Evolutionary conservation across 2,113 vertebrate genomes (phyloP).

Genomic region (Chroicocephalus ridibundus): DNA sequence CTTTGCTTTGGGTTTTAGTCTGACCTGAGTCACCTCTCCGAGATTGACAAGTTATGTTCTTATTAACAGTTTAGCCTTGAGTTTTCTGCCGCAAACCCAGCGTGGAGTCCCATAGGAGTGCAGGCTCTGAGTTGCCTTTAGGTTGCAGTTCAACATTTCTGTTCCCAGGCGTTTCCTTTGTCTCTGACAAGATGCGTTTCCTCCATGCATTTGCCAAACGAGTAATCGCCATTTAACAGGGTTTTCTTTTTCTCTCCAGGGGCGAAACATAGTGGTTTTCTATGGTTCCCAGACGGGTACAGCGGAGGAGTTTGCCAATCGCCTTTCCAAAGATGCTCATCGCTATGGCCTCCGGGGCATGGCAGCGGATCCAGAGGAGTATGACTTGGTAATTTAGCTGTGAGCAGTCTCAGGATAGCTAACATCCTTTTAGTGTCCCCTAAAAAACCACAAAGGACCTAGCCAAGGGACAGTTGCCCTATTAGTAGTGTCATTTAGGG

Average conservation of each 20-base stretch:
- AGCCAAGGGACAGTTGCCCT: not conserved
- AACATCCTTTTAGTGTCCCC: not conserved
- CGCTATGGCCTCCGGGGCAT: slow-evolving; percentile 97
- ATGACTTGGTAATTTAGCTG: slow-evolving; percentile 84
- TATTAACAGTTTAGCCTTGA: not conserved
- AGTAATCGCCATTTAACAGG: not conserved
- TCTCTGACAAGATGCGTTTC: not conserved
- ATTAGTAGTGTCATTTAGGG: not conserved
- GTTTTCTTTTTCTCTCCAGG: slow-evolving; percentile 68
- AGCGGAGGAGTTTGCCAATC: slow-evolving; percentile 93
- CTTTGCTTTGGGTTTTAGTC: not conserved
- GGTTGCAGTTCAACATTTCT: not conserved
- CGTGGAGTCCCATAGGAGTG: accelerated
- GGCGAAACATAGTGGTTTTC: slow-evolving; percentile 93
- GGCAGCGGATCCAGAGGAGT: slow-evolving; percentile 95
- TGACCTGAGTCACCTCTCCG: not conserved
- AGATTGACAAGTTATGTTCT: not conserved
- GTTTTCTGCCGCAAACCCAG: not conserved
- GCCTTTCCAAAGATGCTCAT: slow-evolving; percentile 93
- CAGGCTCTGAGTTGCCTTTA: not conserved
- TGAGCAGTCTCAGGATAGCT: not conserved
- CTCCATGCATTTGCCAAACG: not conserved
- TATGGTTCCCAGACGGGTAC: slow-evolving; percentile 98
- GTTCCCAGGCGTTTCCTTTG: not conserved
- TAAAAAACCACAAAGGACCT: not conserved